phyloP scores from a whole-genome alignment of 37 sponge, comb jelly and placozoan genomes.

The Cliona cf. orientalis region DNA sequence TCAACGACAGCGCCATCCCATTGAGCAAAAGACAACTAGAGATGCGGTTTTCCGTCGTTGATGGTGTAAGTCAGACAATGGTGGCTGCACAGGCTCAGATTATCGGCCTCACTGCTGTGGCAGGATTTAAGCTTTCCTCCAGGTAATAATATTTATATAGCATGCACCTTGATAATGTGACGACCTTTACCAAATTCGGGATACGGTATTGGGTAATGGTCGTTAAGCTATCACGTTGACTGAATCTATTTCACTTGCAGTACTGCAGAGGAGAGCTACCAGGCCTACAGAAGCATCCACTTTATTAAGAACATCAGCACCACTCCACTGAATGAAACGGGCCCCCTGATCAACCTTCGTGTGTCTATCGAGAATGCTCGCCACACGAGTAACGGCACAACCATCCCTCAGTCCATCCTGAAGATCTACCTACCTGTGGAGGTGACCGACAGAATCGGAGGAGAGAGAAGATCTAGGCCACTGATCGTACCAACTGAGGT shows the following conservation, averaged over 20 bases:
- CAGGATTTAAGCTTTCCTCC: not conserved
- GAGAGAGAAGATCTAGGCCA: not conserved
- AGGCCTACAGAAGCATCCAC: not conserved
- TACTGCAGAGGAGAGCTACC: not conserved
- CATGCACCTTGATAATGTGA: not conserved
- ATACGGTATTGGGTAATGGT: not conserved
- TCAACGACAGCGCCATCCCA: slow-evolving; percentile 4
- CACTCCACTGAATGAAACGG: slow-evolving; percentile 14
- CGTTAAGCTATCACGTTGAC: not conserved
- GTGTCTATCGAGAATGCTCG: not conserved
- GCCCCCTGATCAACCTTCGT: slow-evolving; percentile 9
- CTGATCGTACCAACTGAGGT: slow-evolving; percentile 12
- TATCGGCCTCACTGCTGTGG: not conserved
- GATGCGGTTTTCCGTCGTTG: not conserved
- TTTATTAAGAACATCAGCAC: slow-evolving; percentile 5
- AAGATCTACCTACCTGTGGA: slow-evolving; percentile 19
- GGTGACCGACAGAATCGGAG: not conserved
- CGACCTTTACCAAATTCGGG: not conserved
- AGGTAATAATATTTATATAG: not conserved
- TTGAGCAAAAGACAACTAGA: not conserved
- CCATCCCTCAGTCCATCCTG: slow-evolving; percentile 34
- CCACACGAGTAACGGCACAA: slow-evolving; percentile 3
- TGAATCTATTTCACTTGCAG: not conserved
- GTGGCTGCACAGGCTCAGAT: not conserved
- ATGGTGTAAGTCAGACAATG: not conserved